Percentiles rank a stretch among this genome's conserved stretches.
Conservation (phyloP, 2,113 vertebrate species). For the Trematomus loennbergii region DNA sequence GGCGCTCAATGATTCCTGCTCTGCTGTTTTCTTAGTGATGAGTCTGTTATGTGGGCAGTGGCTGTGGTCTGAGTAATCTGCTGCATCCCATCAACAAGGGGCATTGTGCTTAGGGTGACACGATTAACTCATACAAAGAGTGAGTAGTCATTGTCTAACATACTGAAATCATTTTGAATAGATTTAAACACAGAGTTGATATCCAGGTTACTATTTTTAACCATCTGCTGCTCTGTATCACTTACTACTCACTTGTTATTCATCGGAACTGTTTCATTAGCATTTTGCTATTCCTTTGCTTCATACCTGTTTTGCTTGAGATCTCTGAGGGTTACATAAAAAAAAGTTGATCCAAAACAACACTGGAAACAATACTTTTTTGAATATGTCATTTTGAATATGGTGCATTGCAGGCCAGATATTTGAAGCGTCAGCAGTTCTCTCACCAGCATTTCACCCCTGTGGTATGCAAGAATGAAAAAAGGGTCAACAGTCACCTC, state of each 20-base stretch:
- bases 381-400: background rate
- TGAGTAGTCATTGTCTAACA: constrained; percentile 16
- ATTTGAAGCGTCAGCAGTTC: constrained; percentile 1
- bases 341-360: background rate
- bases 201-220: background rate
- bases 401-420: constrained; percentile 11
- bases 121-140: constrained; percentile 32
- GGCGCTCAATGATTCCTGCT: constrained; percentile 40
- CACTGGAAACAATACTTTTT: background rate
- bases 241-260: background rate
- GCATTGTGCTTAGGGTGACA: constrained; percentile 29
- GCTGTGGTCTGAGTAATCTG: constrained; percentile 26
- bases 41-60: constrained; percentile 49
- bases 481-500: background rate
- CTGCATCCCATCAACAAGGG: constrained; percentile 16
- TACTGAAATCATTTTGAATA: background rate
- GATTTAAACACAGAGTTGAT: constrained; percentile 16
- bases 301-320: constrained; percentile 5
- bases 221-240: background rate
- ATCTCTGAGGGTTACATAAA: background rate
- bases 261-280: constrained; percentile 8
- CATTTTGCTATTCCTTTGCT: background rate
- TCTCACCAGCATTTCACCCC: background rate
- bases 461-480: background rate
- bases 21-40: constrained; percentile 54